These are phyloP conservation scores for Rafetus swinhoei DNA, from an alignment of 2,113 vertebrate species.

Conservation along the genomic window DNA sequence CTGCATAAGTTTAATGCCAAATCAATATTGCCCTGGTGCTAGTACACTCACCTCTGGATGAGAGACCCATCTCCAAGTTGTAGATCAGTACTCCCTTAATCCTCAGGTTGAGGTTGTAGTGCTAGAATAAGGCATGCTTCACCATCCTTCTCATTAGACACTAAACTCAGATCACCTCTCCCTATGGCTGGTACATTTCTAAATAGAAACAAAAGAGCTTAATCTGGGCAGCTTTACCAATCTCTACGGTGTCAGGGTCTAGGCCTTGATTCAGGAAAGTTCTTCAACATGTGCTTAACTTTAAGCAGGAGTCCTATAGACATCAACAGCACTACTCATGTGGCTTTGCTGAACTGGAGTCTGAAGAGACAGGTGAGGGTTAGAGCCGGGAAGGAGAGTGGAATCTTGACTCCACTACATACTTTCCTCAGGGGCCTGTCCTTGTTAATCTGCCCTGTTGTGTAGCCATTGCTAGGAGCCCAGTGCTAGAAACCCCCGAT, in stretches of 20 bases:
- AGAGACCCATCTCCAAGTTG: fast-evolving
- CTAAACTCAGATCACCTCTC: background rate
- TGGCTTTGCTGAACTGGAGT: background rate
- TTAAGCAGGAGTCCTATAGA: too few relatives aligned
- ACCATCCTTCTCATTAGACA: background rate
- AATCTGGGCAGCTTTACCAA: too few relatives aligned
- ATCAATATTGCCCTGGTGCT: background rate
- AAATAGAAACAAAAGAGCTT: background rate
- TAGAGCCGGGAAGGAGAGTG: too few relatives aligned
- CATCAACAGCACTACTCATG: background rate
- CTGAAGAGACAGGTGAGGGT: background rate
- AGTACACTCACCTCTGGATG: fast-evolving
- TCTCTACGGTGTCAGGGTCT: background rate
- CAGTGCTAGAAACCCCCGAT: background rate
- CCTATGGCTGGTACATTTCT: background rate
- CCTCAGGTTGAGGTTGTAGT: background rate
- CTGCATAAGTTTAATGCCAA: background rate
- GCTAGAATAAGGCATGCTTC: background rate
- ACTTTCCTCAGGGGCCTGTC: too few relatives aligned
- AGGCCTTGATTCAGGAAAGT: background rate
- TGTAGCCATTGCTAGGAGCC: too few relatives aligned
- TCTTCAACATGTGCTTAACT: background rate
- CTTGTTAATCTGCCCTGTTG: background rate
- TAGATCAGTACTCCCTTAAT: fast-evolving
- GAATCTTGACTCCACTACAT: background rate